Conservation (phyloP, 2,797 vertebrate species). For the Hyperoplus lanceolatus region DNA sequence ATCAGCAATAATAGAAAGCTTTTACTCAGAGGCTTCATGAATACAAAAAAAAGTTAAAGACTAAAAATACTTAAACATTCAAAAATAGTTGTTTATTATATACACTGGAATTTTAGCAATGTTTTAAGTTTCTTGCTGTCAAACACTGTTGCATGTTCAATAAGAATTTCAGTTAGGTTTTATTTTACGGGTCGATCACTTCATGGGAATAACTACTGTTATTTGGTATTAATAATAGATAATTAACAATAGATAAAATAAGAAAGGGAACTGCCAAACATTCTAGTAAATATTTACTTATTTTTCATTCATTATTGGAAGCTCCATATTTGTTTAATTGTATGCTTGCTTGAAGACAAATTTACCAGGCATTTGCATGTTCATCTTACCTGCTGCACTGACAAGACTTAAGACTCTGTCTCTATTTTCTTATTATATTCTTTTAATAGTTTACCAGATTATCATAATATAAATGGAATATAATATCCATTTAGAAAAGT, state of each 20-base stretch:
- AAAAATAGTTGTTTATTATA: conserved; percentile 62
- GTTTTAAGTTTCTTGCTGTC: conserved; percentile 37
- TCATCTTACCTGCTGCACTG: conserved; percentile 10
- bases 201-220: background rate
- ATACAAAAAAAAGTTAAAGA: conserved; percentile 58
- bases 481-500: conserved; percentile 14
- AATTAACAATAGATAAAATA: background rate
- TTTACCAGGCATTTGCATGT: background rate
- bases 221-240: background rate
- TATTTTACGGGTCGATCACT: conserved; percentile 26
- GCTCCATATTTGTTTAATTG: background rate
- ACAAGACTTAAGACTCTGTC: background rate
- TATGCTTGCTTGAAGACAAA: conserved; percentile 6
- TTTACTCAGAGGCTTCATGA: conserved; percentile 39
- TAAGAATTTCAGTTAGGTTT: conserved; percentile 3
- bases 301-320: conserved; percentile 6
- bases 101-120: conserved; percentile 37
- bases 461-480: conserved; percentile 35
- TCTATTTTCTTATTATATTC: background rate
- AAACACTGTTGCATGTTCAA: conserved; percentile 45
- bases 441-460: conserved; percentile 5
- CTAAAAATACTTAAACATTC: conserved; percentile 55
- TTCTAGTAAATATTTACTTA: background rate
- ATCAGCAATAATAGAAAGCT: conserved; percentile 59
- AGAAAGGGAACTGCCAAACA: background rate